A percentile compares a stretch with the other conserved stretches of the same genome.
Conservation (phyloP, 2,888 invertebrate genomes). For the Dorcus hopei region DNA sequence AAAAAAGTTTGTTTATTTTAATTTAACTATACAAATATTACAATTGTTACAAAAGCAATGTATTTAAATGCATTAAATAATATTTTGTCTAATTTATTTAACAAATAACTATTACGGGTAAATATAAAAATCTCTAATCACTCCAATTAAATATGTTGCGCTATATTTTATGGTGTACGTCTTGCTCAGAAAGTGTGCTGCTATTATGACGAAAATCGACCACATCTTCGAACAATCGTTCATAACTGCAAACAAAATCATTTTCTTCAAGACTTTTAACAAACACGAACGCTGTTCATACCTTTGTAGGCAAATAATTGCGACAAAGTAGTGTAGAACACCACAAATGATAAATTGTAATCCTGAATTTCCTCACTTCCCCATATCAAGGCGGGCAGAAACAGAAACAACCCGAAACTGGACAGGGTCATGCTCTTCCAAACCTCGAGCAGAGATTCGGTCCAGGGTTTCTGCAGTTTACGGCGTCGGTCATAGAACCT, state of each 20-base stretch:
- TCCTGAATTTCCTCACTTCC: constrained; percentile 44
- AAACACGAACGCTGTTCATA: constrained; percentile 34
- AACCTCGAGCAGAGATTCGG: constrained; percentile 37
- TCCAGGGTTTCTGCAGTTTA: constrained; percentile 12
- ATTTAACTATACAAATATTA: no score
- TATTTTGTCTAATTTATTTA: no score
- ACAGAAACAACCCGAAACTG: constrained; percentile 57
- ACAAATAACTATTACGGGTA: no score
- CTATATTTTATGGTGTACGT: no score
- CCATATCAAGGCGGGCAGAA: constrained; percentile 66
- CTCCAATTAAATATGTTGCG: no score
- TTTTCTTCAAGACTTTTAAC: background rate
- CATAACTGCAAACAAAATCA: constrained; percentile 51
- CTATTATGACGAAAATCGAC: constrained; percentile 38
- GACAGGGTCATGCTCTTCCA: constrained; percentile 61
- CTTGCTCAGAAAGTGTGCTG: constrained; percentile 25
- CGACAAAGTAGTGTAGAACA: constrained; percentile 62
- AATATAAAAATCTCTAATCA: no score
- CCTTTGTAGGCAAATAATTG: constrained; percentile 65
- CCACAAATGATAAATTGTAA: constrained; percentile 59
- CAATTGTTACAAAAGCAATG: no score
- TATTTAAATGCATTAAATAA: no score
- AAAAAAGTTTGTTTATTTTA: no score
- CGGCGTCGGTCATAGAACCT: constrained; percentile 9
- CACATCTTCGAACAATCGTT: constrained; percentile 53